Evolutionary conservation across 2,888 invertebrate species (phyloP).

Genomic region (Chesias legatella): DNA sequence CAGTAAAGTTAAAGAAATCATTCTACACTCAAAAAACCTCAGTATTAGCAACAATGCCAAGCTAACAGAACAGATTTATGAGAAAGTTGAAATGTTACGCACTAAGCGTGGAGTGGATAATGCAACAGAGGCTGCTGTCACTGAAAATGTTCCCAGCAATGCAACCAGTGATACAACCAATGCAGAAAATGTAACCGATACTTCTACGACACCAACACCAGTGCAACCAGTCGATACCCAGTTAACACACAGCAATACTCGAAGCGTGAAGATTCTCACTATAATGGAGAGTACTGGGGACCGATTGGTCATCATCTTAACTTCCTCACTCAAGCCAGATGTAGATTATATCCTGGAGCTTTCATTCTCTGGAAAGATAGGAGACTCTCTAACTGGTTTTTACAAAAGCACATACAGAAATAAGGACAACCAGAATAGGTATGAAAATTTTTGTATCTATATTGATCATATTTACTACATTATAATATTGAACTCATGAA

Average conservation of each 20-base stretch:
- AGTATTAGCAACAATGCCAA: constrained; percentile 55
- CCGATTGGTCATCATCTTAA: constrained; percentile 52
- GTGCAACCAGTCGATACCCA: constrained; percentile 43
- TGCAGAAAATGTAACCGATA: constrained; percentile 11
- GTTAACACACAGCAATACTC: constrained; percentile 61
- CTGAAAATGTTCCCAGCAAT: constrained; percentile 12
- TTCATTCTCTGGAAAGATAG: constrained; percentile 76
- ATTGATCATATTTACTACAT: no score
- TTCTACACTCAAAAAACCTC: constrained; percentile 76
- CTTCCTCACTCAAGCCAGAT: constrained; percentile 59
- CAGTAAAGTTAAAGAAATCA: constrained; percentile 58
- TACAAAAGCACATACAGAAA: constrained; percentile 83
- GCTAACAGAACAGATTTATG: constrained; percentile 70
- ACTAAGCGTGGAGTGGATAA: constrained; percentile 42
- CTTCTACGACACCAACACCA: constrained; percentile 21
- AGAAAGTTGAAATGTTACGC: constrained; percentile 49
- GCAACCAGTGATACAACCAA: constrained; percentile 19
- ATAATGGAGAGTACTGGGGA: constrained; percentile 57
- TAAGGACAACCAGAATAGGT: constrained; percentile 66
- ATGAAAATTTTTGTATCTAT: constrained; percentile 31
- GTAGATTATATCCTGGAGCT: constrained; percentile 79
- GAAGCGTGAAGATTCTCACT: constrained; percentile 55
- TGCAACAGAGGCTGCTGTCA: constrained; percentile 22
- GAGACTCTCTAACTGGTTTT: constrained; percentile 83
- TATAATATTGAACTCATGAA: no score